Evolutionary conservation across 2,888 invertebrate species (phyloP).

Genomic region (Melinaea marsaeus): DNA sequence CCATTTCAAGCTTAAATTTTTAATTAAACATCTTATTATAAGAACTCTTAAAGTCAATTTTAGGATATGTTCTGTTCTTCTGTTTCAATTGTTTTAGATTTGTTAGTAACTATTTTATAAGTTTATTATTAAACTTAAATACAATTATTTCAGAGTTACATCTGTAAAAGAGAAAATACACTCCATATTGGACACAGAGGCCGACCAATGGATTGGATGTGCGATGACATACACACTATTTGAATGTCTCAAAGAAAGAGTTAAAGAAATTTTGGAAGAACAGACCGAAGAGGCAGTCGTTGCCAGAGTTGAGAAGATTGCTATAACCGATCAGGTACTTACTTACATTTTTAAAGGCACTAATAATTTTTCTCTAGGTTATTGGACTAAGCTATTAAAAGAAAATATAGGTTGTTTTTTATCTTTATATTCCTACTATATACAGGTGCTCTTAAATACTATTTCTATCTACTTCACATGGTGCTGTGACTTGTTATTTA

Average conservation of each 20-base stretch:
- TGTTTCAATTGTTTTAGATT: no score
- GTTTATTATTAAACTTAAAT: constrained; percentile 5
- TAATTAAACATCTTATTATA: neutral
- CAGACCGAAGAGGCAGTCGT: constrained; percentile 81
- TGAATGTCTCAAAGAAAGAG: constrained; percentile 92
- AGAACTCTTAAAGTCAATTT: no score
- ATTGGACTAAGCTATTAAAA: no score
- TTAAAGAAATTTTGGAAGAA: constrained; percentile 81
- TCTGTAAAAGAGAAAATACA: constrained; percentile 84
- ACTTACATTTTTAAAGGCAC: neutral
- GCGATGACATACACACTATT: constrained; percentile 97
- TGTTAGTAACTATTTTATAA: no score
- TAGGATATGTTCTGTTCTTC: no score
- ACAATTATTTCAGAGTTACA: constrained; percentile 75
- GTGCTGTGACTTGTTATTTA: no score
- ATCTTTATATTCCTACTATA: no score
- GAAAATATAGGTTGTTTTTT: no score
- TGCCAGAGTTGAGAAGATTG: constrained; percentile 75
- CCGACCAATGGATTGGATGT: constrained; percentile 89
- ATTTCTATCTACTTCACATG: no score
- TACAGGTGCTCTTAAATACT: no score
- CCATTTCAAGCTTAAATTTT: neutral
- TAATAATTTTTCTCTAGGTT: no score
- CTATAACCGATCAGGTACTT: constrained; percentile 63
- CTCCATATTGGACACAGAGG: constrained; percentile 81